phyloP scores from a whole-genome alignment of 1,140 invertebrate genomes.

The Pogonognathellus flavescens region DNA sequence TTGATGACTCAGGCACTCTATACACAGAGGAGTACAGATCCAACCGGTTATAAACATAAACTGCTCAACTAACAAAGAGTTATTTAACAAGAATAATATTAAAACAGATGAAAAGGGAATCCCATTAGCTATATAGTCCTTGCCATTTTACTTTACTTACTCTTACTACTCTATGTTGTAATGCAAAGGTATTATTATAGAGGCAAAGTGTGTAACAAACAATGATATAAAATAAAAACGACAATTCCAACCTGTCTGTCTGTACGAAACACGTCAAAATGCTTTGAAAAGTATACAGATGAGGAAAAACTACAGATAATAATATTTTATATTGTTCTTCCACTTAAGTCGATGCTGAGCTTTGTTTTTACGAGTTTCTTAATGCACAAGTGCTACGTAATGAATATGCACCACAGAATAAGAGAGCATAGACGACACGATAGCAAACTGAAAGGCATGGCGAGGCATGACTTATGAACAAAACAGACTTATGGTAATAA shows the following conservation, averaged over 20 bases:
- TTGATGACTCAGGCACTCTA: background rate
- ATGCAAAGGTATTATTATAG: background rate
- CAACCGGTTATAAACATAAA: background rate
- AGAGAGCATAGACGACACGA: constrained; percentile 6
- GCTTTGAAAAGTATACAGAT: background rate
- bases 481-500: no score
- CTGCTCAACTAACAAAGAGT: constrained; percentile 13
- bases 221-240: no score
- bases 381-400: constrained; percentile 5
- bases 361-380: constrained; percentile 34
- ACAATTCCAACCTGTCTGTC: no score
- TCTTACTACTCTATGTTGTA: background rate
- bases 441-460: background rate
- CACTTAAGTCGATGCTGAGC: background rate
- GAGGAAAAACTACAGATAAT: background rate
- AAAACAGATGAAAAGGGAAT: constrained; percentile 1
- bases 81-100: background rate
- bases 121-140: background rate
- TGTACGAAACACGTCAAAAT: background rate
- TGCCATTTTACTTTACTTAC: background rate
- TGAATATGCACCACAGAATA: background rate
- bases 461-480: no score
- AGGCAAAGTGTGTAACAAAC: background rate
- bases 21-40: background rate
- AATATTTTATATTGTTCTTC: background rate